Evolutionary conservation across 2,113 vertebrate species (phyloP).

Genomic region (Centrocercus urophasianus): DNA sequence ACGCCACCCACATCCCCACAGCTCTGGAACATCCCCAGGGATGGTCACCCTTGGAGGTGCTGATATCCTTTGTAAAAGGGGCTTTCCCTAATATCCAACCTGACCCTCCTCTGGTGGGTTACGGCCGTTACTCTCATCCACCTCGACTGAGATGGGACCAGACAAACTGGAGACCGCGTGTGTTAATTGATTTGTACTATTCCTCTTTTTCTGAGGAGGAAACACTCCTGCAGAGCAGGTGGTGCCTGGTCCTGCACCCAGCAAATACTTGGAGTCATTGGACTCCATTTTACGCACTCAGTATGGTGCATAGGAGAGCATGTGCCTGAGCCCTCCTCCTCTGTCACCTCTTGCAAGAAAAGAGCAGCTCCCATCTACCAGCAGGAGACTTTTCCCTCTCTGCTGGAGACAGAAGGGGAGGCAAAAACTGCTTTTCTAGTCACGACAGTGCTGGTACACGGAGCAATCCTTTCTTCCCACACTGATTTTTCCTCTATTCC

Average conservation of each 20-base stretch:
- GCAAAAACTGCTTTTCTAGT: not conserved
- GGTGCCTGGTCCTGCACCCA: not conserved
- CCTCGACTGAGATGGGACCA: no score
- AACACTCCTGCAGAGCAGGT: not conserved
- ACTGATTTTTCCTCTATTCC: not conserved
- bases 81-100: not conserved
- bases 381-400: not conserved
- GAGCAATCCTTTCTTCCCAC: not conserved
- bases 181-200: not conserved
- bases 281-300: accelerated
- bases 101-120: not conserved
- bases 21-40: not conserved
- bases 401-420: not conserved
- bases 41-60: not conserved
- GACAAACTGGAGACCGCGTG: not conserved
- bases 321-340: not conserved
- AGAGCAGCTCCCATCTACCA: no score
- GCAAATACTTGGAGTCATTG: not conserved
- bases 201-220: not conserved
- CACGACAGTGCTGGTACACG: not conserved
- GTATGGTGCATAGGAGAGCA: not conserved
- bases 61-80: not conserved
- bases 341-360: not conserved
- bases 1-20: not conserved
- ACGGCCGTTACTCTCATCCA: not conserved